Conservation (phyloP, 2,888 invertebrate species). For the Zaprionus obscuricornis region DNA sequence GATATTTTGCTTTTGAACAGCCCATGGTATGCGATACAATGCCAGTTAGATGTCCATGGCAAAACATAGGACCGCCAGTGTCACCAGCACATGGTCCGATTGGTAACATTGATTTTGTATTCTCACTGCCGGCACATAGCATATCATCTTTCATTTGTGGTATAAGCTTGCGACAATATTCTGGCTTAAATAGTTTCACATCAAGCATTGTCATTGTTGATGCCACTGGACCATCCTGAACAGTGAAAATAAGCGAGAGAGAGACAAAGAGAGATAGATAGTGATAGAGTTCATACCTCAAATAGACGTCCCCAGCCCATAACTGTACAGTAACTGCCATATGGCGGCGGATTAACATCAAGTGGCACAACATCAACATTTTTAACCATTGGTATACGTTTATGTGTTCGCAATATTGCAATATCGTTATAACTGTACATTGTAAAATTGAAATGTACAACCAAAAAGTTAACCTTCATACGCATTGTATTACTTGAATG, state of each 20-base stretch:
- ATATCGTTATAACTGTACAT: conserved; percentile 47
- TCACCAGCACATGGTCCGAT: conserved; percentile 58
- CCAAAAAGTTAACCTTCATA: conserved; percentile 17
- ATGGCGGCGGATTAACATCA: conserved; percentile 16
- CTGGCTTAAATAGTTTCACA: conserved; percentile 8
- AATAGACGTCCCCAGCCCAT: conserved; percentile 61
- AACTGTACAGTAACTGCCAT: conserved; percentile 32
- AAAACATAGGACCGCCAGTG: conserved; percentile 56
- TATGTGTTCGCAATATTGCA: conserved; percentile 38
- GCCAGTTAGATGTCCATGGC: conserved; percentile 46
- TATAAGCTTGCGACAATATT: not conserved
- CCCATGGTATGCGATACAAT: conserved; percentile 54
- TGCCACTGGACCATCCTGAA: conserved; percentile 46
- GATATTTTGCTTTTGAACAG: conserved; percentile 30
- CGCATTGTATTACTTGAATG: not conserved
- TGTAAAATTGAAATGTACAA: conserved; percentile 44
- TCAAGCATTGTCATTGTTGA: not conserved
- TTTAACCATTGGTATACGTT: not conserved
- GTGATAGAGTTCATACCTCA: conserved; percentile 17
- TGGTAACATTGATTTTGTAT: not conserved
- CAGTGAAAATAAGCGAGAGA: not conserved
- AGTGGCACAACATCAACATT: conserved; percentile 7
- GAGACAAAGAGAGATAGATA: not conserved
- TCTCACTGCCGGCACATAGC: conserved; percentile 17
- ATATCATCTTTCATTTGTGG: conserved; percentile 9